Percentiles rank a stretch among this genome's conserved stretches.
Evolutionary conservation across 2,888 invertebrate species (phyloP).

Genomic region (Drosophila tanythrix): DNA sequence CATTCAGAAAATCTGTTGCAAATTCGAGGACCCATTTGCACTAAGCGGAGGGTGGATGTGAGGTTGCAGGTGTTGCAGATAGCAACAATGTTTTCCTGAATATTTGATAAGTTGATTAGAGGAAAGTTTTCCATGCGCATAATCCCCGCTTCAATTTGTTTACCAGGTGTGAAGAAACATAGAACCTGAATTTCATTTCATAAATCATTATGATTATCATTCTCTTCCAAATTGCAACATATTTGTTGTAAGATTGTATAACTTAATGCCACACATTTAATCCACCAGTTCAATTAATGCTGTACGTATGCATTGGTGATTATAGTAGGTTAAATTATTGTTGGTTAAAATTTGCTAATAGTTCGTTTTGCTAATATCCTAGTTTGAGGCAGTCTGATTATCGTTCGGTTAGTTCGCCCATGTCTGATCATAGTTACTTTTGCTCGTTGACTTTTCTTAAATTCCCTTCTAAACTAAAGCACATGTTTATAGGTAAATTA

Average conservation of each 20-base stretch:
- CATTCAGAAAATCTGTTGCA: constrained; percentile 49
- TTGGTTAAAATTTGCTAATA: background rate
- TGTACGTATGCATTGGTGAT: too few species aligned
- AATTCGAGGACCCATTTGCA: constrained; percentile 30
- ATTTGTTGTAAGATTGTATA: background rate
- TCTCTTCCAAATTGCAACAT: background rate
- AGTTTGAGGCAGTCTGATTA: background rate
- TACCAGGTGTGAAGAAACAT: background rate
- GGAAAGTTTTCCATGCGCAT: constrained; percentile 29
- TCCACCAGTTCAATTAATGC: background rate
- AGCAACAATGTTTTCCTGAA: constrained; percentile 18
- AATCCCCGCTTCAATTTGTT: constrained; percentile 15
- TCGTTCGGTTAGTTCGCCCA: background rate
- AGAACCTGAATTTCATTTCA: background rate
- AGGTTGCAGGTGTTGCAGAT: background rate
- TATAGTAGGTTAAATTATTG: background rate
- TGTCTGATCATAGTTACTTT: background rate
- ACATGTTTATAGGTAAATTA: background rate
- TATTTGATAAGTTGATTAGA: constrained; percentile 22
- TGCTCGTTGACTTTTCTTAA: background rate
- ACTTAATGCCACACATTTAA: background rate
- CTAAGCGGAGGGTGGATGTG: background rate
- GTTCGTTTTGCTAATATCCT: background rate
- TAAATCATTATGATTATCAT: background rate
- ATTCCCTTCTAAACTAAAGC: background rate